Evolutionary conservation across 2,797 vertebrate species (phyloP).

Genomic region (Scleropages formosus): DNA sequence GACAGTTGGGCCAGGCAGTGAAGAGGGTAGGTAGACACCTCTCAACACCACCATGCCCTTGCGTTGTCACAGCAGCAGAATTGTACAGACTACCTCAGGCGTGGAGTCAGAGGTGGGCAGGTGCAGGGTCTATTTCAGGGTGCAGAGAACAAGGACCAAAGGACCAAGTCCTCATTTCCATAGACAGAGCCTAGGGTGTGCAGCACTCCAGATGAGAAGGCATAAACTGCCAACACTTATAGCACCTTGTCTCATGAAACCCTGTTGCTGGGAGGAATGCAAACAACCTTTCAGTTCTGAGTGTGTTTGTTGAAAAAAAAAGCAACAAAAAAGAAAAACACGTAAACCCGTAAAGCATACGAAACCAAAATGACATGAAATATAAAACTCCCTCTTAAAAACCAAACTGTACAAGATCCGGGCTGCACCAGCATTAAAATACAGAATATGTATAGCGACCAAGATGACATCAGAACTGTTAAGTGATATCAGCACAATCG

Average conservation of each 20-base stretch:
- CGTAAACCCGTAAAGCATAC: too few species aligned
- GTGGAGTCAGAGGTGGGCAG: not conserved
- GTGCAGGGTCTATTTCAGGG: not conserved
- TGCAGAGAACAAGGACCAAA: not conserved
- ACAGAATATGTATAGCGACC: too few species aligned
- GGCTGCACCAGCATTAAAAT: too few species aligned
- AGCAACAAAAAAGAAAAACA: too few species aligned
- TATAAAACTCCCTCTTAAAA: too few species aligned
- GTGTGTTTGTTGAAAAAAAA: not conserved
- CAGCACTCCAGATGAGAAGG: too few species aligned
- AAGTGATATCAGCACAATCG: too few species aligned
- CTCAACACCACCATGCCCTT: too few species aligned
- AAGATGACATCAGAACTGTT: too few species aligned
- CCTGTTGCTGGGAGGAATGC: conserved; percentile 16
- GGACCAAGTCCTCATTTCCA: not conserved
- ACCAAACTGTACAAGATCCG: too few species aligned
- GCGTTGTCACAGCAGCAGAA: not conserved
- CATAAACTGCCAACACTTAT: too few species aligned
- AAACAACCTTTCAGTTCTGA: not conserved
- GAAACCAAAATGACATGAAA: too few species aligned
- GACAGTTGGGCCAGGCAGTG: not conserved
- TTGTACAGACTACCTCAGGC: not conserved
- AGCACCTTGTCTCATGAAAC: not conserved
- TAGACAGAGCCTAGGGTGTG: not conserved
- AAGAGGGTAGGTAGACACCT: not conserved